phyloP scores from a whole-genome alignment of 2,113 vertebrate species.

The Petrocephalus microphthalmus region DNA sequence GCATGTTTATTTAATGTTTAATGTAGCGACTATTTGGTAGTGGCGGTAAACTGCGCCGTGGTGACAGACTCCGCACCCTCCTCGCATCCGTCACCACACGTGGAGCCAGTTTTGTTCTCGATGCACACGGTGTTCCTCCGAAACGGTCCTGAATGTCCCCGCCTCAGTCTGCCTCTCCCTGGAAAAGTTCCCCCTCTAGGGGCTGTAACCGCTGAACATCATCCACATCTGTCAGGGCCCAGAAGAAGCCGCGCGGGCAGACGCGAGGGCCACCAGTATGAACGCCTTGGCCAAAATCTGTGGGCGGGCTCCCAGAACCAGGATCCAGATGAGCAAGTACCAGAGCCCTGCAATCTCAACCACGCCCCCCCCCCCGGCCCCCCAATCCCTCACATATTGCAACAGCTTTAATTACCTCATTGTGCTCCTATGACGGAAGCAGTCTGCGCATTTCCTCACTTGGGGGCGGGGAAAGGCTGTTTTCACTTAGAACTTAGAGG shows the following conservation, averaged over 20 bases:
- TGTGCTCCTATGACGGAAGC: constrained; percentile 30
- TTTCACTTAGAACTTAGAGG: constrained; percentile 32
- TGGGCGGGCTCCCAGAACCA: not conserved
- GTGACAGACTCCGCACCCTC: not conserved
- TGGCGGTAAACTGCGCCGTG: too few relatives aligned
- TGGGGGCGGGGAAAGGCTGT: constrained; percentile 14
- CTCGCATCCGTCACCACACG: not conserved
- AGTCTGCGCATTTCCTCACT: not conserved
- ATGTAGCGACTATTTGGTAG: not conserved
- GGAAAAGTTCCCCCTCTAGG: not conserved
- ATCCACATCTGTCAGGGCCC: not conserved
- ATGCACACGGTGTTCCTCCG: not conserved
- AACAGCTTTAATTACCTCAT: constrained; percentile 35
- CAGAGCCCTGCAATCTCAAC: not conserved
- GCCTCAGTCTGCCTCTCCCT: not conserved
- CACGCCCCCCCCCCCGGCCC: not conserved
- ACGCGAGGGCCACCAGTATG: not conserved
- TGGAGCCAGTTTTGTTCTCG: not conserved
- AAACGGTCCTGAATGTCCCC: not conserved
- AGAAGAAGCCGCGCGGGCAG: not conserved
- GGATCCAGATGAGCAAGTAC: constrained; percentile 26
- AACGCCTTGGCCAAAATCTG: not conserved
- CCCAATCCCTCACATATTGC: constrained; percentile 32
- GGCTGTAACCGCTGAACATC: not conserved
- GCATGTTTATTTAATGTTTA: not conserved